A percentile compares a stretch with the other conserved stretches of the same genome.
These are phyloP conservation scores for Ceratotherium simum DNA, from an alignment of 2,113 vertebrate genomes.

Conservation along the genomic window DNA sequence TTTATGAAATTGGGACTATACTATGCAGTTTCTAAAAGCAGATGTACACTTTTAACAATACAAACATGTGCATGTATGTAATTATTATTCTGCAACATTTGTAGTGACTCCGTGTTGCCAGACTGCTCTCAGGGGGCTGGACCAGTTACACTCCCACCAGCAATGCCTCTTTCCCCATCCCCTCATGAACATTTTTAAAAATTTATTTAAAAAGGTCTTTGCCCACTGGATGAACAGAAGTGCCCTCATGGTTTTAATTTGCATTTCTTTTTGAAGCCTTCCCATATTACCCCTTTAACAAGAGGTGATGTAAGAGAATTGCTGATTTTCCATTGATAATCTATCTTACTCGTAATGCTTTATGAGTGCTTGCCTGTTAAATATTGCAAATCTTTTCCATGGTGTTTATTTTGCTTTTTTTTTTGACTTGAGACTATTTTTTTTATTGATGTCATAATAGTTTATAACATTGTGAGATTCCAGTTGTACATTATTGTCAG, in stretches of 20 bases:
- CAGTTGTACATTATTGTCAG: no score
- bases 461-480: no score
- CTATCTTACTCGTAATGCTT: fast-evolving
- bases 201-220: no score
- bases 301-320: fast-evolving
- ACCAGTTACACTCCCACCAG: background rate
- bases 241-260: fast-evolving
- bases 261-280: background rate
- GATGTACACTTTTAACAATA: fast-evolving
- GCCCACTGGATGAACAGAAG: background rate
- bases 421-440: no score
- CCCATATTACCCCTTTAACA: fast-evolving
- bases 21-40: background rate
- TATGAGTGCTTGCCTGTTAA: fast-evolving
- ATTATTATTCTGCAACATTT: fast-evolving
- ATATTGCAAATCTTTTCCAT: fast-evolving
- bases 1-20: fast-evolving
- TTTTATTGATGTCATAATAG: no score
- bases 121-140: background rate
- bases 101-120: background rate
- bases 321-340: fast-evolving
- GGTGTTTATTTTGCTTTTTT: background rate
- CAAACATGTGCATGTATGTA: fast-evolving
- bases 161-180: fast-evolving
- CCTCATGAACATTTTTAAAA: no score